A percentile compares a stretch with the other conserved stretches of the same genome.
These are phyloP conservation scores for Morbakka virulenta DNA, from an alignment of 30 jellyfish, hydroid and myxozoan species.

Conservation along the genomic window DNA sequence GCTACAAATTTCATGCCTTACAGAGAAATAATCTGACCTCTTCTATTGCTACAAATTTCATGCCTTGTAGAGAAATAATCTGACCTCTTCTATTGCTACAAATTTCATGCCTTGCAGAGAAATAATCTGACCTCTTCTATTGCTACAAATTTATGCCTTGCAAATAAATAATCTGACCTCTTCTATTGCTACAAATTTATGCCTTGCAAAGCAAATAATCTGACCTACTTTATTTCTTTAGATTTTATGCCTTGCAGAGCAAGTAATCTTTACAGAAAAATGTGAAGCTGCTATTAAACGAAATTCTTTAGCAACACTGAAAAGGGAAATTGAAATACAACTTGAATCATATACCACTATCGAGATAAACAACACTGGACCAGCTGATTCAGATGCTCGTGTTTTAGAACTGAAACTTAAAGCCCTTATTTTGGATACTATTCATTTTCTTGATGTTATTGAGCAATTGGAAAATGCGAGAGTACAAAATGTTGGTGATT, in stretches of 20 bases:
- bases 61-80: too few relatives aligned
- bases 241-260: conserved; percentile 91
- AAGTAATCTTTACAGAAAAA: conserved; percentile 75
- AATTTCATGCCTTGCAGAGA: too few relatives aligned
- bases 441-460: conserved; percentile 91
- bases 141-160: too few relatives aligned
- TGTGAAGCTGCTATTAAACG: conserved; percentile 84
- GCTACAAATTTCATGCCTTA: too few relatives aligned
- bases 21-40: too few relatives aligned
- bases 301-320: conserved; percentile 58
- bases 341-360: conserved; percentile 77
- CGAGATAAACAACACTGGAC: conserved; percentile 34
- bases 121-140: too few relatives aligned
- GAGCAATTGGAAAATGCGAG: conserved; percentile 66
- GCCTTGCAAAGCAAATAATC: too few relatives aligned
- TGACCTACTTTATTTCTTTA: conserved; percentile 10
- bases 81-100: too few relatives aligned
- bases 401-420: conserved; percentile 81
- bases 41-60: too few relatives aligned
- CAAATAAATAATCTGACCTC: too few relatives aligned
- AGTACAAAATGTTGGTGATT: conserved; percentile 48
- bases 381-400: conserved; percentile 65
- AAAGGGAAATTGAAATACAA: conserved; percentile 79
- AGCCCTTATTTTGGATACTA: conserved; percentile 89
- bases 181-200: too few relatives aligned